Percentiles rank a stretch among this genome's conserved stretches.
These are phyloP conservation scores for Pardosa pseudoannulata DNA, from an alignment of 2,888 invertebrate genomes.

Conservation along the genomic window DNA sequence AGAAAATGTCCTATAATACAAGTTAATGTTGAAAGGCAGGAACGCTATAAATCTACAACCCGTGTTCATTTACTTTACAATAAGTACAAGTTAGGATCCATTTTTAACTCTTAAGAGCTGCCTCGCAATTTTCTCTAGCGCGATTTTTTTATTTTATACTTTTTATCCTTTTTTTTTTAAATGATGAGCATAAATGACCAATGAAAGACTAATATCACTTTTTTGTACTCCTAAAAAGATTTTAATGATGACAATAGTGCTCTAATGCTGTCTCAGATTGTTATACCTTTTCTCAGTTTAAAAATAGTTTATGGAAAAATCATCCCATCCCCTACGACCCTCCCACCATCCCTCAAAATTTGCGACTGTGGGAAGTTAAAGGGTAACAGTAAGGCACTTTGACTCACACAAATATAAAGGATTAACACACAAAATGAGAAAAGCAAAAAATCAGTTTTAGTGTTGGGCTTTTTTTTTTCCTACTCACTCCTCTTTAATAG, in stretches of 20 bases:
- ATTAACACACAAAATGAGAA: constrained; percentile 56
- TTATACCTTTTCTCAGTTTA: constrained; percentile 34
- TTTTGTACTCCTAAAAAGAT: constrained; percentile 57
- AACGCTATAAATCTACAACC: constrained; percentile 65
- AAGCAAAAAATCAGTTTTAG: constrained; percentile 20
- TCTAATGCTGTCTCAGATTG: constrained; percentile 38
- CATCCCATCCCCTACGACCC: constrained; percentile 46
- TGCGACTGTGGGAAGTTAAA: constrained; percentile 58
- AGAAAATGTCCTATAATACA: constrained; percentile 69
- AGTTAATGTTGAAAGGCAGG: constrained; percentile 67
- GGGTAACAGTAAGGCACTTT: constrained; percentile 72
- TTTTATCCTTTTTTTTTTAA: constrained; percentile 23
- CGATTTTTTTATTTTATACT: constrained; percentile 25
- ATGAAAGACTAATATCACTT: constrained; percentile 72
- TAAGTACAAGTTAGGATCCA: constrained; percentile 63
- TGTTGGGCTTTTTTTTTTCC: constrained; percentile 53
- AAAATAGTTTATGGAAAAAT: constrained; percentile 60
- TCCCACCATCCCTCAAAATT: constrained; percentile 40
- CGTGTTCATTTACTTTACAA: constrained; percentile 65
- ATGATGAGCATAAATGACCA: constrained; percentile 67
- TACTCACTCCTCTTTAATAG: not conserved
- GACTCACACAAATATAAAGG: constrained; percentile 57
- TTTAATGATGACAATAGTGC: constrained; percentile 50
- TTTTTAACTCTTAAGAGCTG: constrained; percentile 53
- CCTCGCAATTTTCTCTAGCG: constrained; percentile 49